Percentiles rank a stretch among this genome's conserved stretches.
Evolutionary conservation across 2,888 invertebrate genomes (phyloP).

Genomic region (Andricus curvator): DNA sequence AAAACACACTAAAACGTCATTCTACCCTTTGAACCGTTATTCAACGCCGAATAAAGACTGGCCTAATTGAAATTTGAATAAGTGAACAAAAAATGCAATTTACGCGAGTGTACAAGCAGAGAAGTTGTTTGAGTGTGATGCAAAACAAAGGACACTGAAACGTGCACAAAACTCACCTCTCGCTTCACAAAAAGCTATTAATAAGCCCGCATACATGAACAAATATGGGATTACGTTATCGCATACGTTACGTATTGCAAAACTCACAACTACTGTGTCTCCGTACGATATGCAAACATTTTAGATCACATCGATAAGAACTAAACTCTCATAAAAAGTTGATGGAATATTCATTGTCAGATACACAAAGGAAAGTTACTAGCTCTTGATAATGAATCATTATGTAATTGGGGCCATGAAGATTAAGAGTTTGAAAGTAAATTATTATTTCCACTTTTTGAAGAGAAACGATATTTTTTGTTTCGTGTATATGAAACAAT

Average conservation of each 20-base stretch:
- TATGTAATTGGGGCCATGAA: neutral
- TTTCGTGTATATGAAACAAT: neutral
- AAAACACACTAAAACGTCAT: neutral
- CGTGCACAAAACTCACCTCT: slow-evolving; percentile 33
- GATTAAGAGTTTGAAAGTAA: neutral
- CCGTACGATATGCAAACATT: slow-evolving; percentile 19
- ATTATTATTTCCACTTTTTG: neutral
- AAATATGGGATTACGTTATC: slow-evolving; percentile 41
- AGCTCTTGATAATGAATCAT: neutral
- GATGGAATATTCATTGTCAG: slow-evolving; percentile 2
- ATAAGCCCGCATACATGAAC: slow-evolving; percentile 37
- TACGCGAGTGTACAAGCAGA: slow-evolving; percentile 9
- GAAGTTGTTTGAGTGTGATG: slow-evolving; percentile 15
- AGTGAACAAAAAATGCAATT: slow-evolving; percentile 30
- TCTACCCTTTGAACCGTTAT: slow-evolving; percentile 31
- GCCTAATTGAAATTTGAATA: slow-evolving; percentile 21
- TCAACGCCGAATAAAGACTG: slow-evolving; percentile 18
- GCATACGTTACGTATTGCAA: slow-evolving; percentile 28
- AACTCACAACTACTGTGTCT: slow-evolving; percentile 35
- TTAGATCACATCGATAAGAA: slow-evolving; percentile 14
- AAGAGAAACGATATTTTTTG: neutral
- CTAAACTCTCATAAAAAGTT: slow-evolving; percentile 1
- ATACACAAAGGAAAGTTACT: neutral
- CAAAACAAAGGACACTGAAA: slow-evolving; percentile 36
- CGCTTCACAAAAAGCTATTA: slow-evolving; percentile 33